Percentiles rank a stretch among this genome's conserved stretches.
These are phyloP conservation scores for Urocitellus parryii DNA, from an alignment of 2,113 vertebrate species.

Conservation along the genomic window DNA sequence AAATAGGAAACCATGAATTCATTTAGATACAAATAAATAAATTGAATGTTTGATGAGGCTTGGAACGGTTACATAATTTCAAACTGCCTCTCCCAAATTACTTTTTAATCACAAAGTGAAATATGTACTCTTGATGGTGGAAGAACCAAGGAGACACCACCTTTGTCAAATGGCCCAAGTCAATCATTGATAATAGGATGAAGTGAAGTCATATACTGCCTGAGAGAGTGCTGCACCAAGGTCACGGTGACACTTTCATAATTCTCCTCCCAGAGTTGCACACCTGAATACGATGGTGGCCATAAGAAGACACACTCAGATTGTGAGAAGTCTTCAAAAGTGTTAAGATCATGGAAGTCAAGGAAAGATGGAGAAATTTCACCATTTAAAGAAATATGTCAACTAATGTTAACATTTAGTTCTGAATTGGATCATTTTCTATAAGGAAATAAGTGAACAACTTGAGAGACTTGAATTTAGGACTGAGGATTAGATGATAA, in stretches of 20 bases:
- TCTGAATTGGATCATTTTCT: neutral
- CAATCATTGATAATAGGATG: neutral
- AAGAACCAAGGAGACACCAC: neutral
- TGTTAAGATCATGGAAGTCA: neutral
- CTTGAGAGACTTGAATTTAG: neutral
- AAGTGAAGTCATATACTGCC: neutral
- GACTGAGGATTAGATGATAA: neutral
- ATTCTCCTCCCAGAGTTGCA: neutral
- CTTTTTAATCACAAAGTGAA: neutral
- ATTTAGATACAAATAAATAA: slow-evolving; percentile 25
- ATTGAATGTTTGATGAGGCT: neutral
- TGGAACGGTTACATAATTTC: neutral
- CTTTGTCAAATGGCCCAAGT: neutral
- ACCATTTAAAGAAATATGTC: neutral
- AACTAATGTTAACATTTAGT: neutral
- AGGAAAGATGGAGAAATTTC: neutral
- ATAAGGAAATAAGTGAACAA: neutral
- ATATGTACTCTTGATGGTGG: neutral
- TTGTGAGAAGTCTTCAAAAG: neutral
- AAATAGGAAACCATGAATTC: neutral
- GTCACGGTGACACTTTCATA: neutral
- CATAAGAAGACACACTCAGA: neutral
- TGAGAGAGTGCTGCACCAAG: neutral
- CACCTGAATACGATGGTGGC: no score
- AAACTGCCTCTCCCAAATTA: neutral